phyloP scores from a whole-genome alignment of 2,797 vertebrate genomes.

The Brachyalestes nurse region DNA sequence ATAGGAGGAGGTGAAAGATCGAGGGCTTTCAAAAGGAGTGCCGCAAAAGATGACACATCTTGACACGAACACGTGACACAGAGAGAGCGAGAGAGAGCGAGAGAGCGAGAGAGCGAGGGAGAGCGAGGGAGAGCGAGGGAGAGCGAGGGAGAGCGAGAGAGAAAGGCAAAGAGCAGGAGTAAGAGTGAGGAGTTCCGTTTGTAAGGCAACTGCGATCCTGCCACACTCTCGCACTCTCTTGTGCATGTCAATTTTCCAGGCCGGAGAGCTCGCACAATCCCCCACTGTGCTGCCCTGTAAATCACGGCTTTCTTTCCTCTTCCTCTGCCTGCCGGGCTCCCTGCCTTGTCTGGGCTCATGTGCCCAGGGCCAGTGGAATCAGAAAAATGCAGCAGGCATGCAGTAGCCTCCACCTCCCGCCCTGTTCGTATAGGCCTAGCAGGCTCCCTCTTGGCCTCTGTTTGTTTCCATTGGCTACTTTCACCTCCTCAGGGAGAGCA shows the following conservation, averaged over 20 bases:
- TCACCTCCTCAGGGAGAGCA: neutral
- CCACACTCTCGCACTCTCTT: slow-evolving; percentile 65
- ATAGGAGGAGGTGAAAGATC: neutral
- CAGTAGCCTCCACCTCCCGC: slow-evolving; percentile 22
- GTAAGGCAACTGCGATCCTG: slow-evolving; percentile 72
- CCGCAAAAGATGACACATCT: slow-evolving; percentile 1
- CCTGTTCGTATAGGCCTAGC: slow-evolving; percentile 2
- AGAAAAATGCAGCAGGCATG: slow-evolving; percentile 53
- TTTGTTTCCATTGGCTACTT: neutral
- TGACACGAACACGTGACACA: neutral
- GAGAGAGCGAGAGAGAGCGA: no score
- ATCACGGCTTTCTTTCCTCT: slow-evolving; percentile 65
- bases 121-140: no score
- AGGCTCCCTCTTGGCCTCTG: neutral
- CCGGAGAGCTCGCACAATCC: slow-evolving; percentile 70
- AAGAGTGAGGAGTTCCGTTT: slow-evolving; percentile 56
- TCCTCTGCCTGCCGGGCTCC: slow-evolving; percentile 59
- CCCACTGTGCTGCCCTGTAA: slow-evolving; percentile 76
- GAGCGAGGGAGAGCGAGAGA: neutral
- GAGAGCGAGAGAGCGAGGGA: neutral
- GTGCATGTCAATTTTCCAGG: slow-evolving; percentile 72
- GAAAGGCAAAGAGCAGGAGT: neutral
- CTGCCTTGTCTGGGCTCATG: slow-evolving; percentile 40
- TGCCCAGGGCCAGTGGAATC: slow-evolving; percentile 50
- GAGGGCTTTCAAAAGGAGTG: neutral